phyloP scores from a whole-genome alignment of 2,888 invertebrate genomes.

The Nematopogon swammerdamellus region DNA sequence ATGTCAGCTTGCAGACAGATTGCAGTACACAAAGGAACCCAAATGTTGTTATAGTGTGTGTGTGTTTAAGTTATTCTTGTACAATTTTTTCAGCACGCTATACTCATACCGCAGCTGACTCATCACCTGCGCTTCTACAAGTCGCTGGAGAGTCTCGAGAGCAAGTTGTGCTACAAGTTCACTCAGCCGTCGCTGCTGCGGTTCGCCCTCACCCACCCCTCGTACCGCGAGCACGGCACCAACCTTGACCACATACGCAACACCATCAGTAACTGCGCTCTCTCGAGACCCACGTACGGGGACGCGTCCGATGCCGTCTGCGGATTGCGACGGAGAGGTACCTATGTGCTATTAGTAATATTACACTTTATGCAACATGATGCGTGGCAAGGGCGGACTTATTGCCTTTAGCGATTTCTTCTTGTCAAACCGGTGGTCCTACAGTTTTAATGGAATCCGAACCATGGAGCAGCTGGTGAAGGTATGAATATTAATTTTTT shows the following conservation, averaged over 20 bases:
- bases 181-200: conserved; percentile 85
- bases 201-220: conserved; percentile 96
- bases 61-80: no score
- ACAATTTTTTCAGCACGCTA: conserved; percentile 71
- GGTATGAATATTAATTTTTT: no score
- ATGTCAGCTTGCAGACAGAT: no score
- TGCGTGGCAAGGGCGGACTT: no score
- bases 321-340: neutral
- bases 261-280: conserved; percentile 96
- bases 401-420: no score
- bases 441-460: no score
- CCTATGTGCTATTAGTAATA: neutral
- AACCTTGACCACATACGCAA: conserved; percentile 98
- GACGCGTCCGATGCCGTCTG: conserved; percentile 48
- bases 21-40: no score
- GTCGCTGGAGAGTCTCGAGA: conserved; percentile 79
- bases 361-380: no score
- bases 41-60: no score
- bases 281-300: conserved; percentile 93
- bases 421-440: no score
- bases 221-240: conserved; percentile 95
- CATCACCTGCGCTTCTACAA: conserved; percentile 94
- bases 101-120: conserved; percentile 91
- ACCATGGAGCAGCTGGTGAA: no score
- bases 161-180: conserved; percentile 79